phyloP scores from a whole-genome alignment of 2,888 invertebrate species.

The Callimorpha dominula region DNA sequence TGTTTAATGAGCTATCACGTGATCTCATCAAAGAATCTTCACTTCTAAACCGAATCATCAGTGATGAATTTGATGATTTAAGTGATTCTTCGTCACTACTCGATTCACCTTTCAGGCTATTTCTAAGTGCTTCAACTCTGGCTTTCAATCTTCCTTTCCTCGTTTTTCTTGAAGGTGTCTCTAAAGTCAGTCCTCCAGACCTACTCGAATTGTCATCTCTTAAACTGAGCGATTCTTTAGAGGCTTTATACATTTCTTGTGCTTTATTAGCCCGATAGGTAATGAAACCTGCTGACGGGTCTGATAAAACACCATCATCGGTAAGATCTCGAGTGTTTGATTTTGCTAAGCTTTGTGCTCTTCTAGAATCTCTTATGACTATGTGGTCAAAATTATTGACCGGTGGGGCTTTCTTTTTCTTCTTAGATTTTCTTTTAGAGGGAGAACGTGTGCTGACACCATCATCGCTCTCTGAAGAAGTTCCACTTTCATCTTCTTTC shows the following conservation, averaged over 20 bases:
- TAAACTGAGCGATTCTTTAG: conserved; percentile 76
- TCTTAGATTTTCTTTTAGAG: conserved; percentile 80
- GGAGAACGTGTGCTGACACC: conserved; percentile 77
- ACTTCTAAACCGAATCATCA: conserved; percentile 89
- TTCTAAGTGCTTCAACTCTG: conserved; percentile 89
- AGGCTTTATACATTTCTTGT: conserved; percentile 71
- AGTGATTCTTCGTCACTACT: conserved; percentile 91
- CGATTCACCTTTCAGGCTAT: conserved; percentile 88
- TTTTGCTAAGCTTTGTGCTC: conserved; percentile 83
- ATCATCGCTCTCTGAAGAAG: conserved; percentile 85
- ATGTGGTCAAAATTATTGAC: conserved; percentile 89
- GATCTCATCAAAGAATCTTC: conserved; percentile 89
- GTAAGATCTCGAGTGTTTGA: conserved; percentile 70
- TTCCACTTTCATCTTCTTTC: conserved; percentile 88
- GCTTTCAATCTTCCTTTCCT: conserved; percentile 89
- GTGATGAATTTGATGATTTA: conserved; percentile 88
- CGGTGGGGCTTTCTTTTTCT: conserved; percentile 84
- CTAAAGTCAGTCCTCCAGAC: conserved; percentile 80
- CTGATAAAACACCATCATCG: conserved; percentile 87
- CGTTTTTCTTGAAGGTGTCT: conserved; percentile 83
- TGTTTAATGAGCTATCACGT: conserved; percentile 87
- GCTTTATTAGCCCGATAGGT: conserved; percentile 74
- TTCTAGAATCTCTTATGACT: conserved; percentile 84
- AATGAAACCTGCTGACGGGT: conserved; percentile 85
- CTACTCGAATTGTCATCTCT: conserved; percentile 74